Evolutionary conservation across 2,113 vertebrate species (phyloP).

Genomic region (Galbula dea): DNA sequence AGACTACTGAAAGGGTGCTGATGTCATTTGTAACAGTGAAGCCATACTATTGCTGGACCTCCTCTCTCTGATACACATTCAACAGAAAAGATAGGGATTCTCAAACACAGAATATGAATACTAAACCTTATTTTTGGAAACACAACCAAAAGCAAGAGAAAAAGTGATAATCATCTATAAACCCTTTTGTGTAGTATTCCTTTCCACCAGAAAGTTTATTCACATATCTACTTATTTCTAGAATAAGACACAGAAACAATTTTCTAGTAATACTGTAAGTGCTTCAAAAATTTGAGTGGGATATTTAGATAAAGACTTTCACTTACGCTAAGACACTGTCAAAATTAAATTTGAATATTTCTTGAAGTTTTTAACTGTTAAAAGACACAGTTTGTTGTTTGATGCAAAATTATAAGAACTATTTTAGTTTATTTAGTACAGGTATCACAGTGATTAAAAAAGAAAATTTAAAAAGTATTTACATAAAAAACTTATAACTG

Average conservation of each 20-base stretch:
- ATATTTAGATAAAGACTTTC: slow-evolving; percentile 25
- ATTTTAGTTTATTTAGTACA: slow-evolving; percentile 48
- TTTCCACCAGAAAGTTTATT: slow-evolving; percentile 53
- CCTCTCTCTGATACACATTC: neutral
- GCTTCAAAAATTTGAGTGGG: neutral
- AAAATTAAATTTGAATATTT: slow-evolving; percentile 70
- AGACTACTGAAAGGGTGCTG: neutral
- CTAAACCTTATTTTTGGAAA: neutral
- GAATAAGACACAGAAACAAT: slow-evolving; percentile 50
- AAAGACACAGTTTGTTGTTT: slow-evolving; percentile 65
- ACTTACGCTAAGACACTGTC: slow-evolving; percentile 25
- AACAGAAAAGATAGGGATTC: neutral
- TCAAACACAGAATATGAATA: neutral
- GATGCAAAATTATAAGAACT: slow-evolving; percentile 59
- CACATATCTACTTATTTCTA: slow-evolving; percentile 40
- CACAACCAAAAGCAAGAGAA: neutral
- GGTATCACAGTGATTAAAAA: slow-evolving; percentile 47
- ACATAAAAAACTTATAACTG: slow-evolving; percentile 17
- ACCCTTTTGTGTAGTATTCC: neutral
- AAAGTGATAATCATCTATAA: neutral
- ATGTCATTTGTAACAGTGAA: neutral
- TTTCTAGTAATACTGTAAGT: slow-evolving; percentile 64
- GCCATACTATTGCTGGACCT: neutral
- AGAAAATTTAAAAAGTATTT: neutral
- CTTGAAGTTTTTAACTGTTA: slow-evolving; percentile 55